Conservation (phyloP, 2,888 invertebrate genomes). For the Plagodis pulveraria region DNA sequence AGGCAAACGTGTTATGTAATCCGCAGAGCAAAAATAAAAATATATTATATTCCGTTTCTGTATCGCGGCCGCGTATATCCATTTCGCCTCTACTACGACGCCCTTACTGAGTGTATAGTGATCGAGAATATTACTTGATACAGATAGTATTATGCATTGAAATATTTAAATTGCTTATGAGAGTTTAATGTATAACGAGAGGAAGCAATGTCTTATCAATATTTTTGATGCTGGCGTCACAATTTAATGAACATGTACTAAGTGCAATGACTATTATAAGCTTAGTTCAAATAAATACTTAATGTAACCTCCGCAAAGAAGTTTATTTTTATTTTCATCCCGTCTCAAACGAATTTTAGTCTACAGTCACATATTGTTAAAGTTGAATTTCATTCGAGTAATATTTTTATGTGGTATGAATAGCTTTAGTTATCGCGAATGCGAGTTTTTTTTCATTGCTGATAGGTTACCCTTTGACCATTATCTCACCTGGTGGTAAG, state of each 20-base stretch:
- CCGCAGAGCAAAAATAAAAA: too few species aligned
- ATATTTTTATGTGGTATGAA: too few species aligned
- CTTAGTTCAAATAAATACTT: constrained; percentile 54
- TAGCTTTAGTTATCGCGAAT: too few species aligned
- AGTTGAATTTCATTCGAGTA: too few species aligned
- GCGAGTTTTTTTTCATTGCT: too few species aligned
- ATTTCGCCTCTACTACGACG: neutral
- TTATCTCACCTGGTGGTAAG: too few species aligned
- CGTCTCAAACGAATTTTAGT: too few species aligned
- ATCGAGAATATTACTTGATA: constrained; percentile 20
- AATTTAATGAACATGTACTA: constrained; percentile 57
- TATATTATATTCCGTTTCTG: too few species aligned
- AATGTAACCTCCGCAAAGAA: constrained; percentile 33
- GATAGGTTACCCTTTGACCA: too few species aligned
- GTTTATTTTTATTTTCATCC: constrained; percentile 18
- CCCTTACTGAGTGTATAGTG: constrained; percentile 15
- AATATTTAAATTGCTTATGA: constrained; percentile 31
- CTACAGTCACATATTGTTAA: too few species aligned
- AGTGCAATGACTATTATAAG: constrained; percentile 57
- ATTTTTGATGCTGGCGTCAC: constrained; percentile 58
- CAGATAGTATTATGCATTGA: constrained; percentile 34
- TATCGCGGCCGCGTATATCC: too few species aligned
- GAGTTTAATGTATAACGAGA: constrained; percentile 22
- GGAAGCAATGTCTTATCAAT: constrained; percentile 37
- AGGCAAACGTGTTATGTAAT: too few species aligned